Evolutionary conservation across 2,888 invertebrate genomes (phyloP), one percentile per base, ranked within the genome.

Genomic region (Drosophila helvetica): DNA sequence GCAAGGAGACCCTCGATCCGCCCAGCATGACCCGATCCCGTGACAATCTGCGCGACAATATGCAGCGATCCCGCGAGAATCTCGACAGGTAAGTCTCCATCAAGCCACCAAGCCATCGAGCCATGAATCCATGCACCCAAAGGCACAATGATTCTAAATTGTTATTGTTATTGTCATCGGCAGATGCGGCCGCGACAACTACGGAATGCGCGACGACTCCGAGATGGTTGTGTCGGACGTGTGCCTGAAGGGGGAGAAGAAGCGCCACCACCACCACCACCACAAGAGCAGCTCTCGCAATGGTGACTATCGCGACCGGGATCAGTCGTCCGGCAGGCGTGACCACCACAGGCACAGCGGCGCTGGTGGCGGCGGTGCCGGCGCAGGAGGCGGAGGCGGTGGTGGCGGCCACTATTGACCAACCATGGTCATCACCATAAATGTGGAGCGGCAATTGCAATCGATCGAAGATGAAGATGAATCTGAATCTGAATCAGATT

Each of bases 171-270:
- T 9, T 43, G 4, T 9, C 27, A 1, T 27, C 2, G 9, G 18
- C 53, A 91, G 91, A 77, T 89, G 90, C 74, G 91, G 90, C 38
- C 89, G 92, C 43, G 92, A 92, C 59, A 90, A 90, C 63, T 92
- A 91, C 65, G 94, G 94, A 1, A 93, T 94, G 77, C 93, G 94
- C 45, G 96, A 96, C 87, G 96, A 95, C 51, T 95, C 96, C 1
- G 96, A 96, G 90, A 93, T 96, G 86, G 96, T 96, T 48, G 95
- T 96, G 15, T 94, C 95, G 15, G 96, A 96, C 87, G 94, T 93
- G 47, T 92, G 92, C 61, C 80, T 92, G 27, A 92, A 92, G 90
- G 92, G 91, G 48, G 92, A 92, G 81, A 92, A 92, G 89, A 92
- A 92, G 78, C 91, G 92, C 7, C 92, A 92, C 71, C 92, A 92